Evolutionary conservation across 2,888 invertebrate species (phyloP).

Genomic region (Netelia virgata): DNA sequence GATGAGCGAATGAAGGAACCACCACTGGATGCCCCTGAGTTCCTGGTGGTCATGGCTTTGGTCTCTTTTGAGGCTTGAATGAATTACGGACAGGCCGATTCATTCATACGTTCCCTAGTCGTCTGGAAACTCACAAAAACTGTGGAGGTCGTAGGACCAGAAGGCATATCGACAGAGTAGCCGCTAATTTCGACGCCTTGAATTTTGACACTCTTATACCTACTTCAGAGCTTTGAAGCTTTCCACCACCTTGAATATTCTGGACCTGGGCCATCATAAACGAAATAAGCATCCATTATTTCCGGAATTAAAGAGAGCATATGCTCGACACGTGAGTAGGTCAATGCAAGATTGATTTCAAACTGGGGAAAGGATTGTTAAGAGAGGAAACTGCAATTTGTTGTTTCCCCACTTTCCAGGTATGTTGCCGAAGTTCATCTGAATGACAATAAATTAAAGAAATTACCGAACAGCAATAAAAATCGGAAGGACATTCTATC

Average conservation of each 20-base stretch:
- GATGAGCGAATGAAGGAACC: constrained; percentile 62
- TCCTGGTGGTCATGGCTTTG: constrained; percentile 72
- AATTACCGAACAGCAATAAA: background rate
- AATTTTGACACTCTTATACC: constrained; percentile 4
- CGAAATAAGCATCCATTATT: background rate
- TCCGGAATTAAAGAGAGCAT: no score
- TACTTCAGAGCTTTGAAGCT: background rate
- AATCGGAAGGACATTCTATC: background rate
- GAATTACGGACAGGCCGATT: constrained; percentile 83
- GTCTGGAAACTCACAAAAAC: constrained; percentile 84
- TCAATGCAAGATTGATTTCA: no score
- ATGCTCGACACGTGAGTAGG: no score
- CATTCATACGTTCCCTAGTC: constrained; percentile 83
- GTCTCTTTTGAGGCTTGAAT: constrained; percentile 81
- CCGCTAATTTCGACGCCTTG: constrained; percentile 53
- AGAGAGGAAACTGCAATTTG: no score
- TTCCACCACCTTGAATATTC: background rate
- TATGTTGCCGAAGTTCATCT: background rate
- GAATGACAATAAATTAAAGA: background rate
- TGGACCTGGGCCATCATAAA: background rate
- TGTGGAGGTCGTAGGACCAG: constrained; percentile 71
- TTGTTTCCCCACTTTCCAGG: no score
- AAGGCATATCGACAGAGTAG: constrained; percentile 42
- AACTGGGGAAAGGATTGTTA: no score
- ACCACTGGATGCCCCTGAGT: constrained; percentile 56